A percentile compares a stretch with the other conserved stretches of the same genome.
Conservation (phyloP, 2,888 invertebrate genomes). For the Rotaria magnacalcarata region DNA sequence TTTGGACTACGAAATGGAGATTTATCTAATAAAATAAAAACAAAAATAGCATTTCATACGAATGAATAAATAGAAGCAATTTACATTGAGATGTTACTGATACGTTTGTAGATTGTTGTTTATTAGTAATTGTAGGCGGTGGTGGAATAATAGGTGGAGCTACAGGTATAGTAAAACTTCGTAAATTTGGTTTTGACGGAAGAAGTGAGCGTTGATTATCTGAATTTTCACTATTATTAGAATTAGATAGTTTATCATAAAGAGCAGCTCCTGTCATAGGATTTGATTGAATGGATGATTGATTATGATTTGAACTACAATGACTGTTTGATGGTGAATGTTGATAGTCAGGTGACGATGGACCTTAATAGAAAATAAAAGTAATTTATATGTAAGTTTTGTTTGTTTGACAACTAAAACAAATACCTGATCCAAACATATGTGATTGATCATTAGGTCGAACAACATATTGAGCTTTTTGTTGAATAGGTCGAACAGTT, state of each 20-base stretch:
- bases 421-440: slow-evolving; percentile 4
- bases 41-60: too few relatives aligned
- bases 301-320: not conserved
- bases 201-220: slow-evolving; percentile 8
- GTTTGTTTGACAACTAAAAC: not conserved
- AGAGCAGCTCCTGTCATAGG: not conserved
- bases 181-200: slow-evolving; percentile 8
- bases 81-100: not conserved
- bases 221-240: not conserved
- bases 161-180: slow-evolving; percentile 32
- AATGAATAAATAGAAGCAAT: not conserved
- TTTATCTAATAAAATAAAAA: not conserved
- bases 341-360: slow-evolving; percentile 36
- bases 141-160: slow-evolving; percentile 32
- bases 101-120: not conserved
- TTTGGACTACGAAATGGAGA: slow-evolving; percentile 36
- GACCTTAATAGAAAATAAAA: not conserved
- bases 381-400: not conserved
- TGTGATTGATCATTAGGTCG: slow-evolving; percentile 26
- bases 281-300: not conserved
- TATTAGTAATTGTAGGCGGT: not conserved
- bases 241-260: not conserved
- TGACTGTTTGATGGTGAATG: slow-evolving; percentile 8
- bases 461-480: slow-evolving; percentile 34
- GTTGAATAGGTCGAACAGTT: slow-evolving; percentile 27